These are phyloP conservation scores for Lycia hirtaria DNA, from an alignment of 2,888 invertebrate genomes.

Conservation along the genomic window DNA sequence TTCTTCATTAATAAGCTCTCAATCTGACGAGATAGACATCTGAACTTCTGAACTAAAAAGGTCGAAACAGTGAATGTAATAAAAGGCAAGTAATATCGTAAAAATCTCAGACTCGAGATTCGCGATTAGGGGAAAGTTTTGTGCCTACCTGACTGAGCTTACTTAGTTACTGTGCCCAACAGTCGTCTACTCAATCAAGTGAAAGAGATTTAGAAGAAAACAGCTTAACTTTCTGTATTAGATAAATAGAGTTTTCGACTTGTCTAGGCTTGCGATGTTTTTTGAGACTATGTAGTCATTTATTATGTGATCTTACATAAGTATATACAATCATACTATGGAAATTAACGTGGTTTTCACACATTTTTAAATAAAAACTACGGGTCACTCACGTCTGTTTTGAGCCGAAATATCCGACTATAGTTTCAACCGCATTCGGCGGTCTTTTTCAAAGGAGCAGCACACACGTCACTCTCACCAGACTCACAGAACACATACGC, in stretches of 20 bases:
- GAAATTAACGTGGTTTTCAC: no score
- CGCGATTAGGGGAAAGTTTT: conserved; percentile 39
- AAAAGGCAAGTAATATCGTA: conserved; percentile 36
- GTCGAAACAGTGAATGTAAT: conserved; percentile 21
- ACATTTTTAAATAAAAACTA: no score
- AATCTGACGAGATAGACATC: conserved; percentile 16
- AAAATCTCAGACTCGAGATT: conserved; percentile 43
- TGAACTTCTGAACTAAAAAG: conserved; percentile 19
- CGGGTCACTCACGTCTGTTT: no score
- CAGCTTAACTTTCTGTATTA: conserved; percentile 1
- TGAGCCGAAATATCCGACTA: no score
- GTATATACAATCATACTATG: no score
- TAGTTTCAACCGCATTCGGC: no score
- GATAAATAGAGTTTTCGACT: neutral
- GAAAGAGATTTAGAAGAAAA: no score
- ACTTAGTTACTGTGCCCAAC: conserved; percentile 20
- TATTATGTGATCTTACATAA: no score
- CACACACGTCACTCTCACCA: no score
- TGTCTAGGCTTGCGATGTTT: neutral
- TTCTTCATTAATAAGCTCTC: conserved; percentile 20
- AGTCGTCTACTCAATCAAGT: conserved; percentile 44
- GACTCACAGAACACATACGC: no score
- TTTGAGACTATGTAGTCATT: no score
- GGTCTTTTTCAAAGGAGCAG: no score
- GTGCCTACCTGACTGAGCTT: conserved; percentile 19